These are phyloP conservation scores for Balaeniceps rex DNA, from an alignment of 2,113 vertebrate genomes.

Conservation along the genomic window DNA sequence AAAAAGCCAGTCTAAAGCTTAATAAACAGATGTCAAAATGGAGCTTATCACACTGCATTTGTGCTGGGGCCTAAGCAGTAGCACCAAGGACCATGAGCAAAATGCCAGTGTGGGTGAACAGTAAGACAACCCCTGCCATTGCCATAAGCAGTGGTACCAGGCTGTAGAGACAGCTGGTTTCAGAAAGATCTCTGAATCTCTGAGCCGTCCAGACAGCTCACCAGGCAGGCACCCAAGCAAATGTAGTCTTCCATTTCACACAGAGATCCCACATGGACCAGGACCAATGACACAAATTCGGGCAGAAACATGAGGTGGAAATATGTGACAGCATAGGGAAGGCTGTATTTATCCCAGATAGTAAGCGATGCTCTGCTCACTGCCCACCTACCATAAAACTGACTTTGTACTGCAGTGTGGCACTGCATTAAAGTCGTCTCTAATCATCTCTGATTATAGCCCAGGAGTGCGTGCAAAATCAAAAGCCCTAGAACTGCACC, in stretches of 20 bases:
- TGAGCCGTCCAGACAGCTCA: not conserved
- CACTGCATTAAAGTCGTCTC: not conserved
- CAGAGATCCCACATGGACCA: not conserved
- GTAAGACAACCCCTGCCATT: not conserved
- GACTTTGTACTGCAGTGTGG: not conserved
- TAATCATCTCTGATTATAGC: not conserved
- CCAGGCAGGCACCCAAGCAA: not conserved
- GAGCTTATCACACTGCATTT: not conserved
- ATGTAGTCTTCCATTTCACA: not conserved
- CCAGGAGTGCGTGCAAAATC: not conserved
- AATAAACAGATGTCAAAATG: not conserved
- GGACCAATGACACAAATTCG: rapidly evolving
- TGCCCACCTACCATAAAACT: not conserved
- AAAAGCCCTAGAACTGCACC: not conserved
- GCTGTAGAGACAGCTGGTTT: not conserved
- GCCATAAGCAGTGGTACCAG: not conserved
- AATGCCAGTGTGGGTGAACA: not conserved
- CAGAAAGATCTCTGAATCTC: not conserved
- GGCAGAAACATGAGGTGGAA: not conserved
- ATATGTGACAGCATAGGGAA: not conserved
- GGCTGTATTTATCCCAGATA: not conserved
- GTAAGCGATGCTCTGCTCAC: not conserved
- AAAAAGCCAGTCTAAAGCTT: not conserved
- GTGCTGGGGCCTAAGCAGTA: not conserved
- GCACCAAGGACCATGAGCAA: not conserved